Evolutionary conservation across 2,113 vertebrate genomes (phyloP), one percentile per base, ranked within the genome.

Genomic region (Phoxinus phoxinus): DNA sequence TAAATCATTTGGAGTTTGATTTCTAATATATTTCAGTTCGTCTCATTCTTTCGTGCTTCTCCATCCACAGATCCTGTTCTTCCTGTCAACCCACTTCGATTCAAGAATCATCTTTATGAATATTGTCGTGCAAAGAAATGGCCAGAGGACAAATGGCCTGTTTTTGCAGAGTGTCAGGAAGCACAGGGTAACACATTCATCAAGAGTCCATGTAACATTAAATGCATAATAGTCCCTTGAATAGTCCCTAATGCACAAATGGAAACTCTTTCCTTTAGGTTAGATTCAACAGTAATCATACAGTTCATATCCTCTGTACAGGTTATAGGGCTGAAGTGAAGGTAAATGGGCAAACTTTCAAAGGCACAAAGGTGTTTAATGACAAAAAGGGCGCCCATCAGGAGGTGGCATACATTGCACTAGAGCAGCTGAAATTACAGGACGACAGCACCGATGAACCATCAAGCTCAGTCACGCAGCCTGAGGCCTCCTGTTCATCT

Each of bases 51-150:
- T 21, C 17, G 1, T 41, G 15, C n/a, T 25, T 61, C 19, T 78
- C 73, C 2, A 63, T 72, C n/a, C 37, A 35, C 86, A 91, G 91
- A 91, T 53, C 84, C 86, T 12, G 25, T 86, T 27, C 79, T 87
- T 46, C 53, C 35, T 86, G 32, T 3, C 35, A 86, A 61, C 12
- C 21, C 56, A 17, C 13, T 58, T 4, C 89, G 3, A 51, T 89
- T 81, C 71, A 92, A 92, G 85, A 92, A 91, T 63, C 88, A 91
- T 65, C 75, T 92, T 17, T 77, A 83, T 51, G 90, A 92, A 81
- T 48, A 69, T 27, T 84, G 87, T 30, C 61, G 4, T 6, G 82
- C 75, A 79, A 85, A 87, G 7, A 81, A 82, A 19, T 91, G 90
- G 90, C 6, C 35, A 71, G 63, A 53, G 0, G 69, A 41, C 21